phyloP scores from a whole-genome alignment of 2,888 invertebrate genomes.

The Harpalus rubripes region DNA sequence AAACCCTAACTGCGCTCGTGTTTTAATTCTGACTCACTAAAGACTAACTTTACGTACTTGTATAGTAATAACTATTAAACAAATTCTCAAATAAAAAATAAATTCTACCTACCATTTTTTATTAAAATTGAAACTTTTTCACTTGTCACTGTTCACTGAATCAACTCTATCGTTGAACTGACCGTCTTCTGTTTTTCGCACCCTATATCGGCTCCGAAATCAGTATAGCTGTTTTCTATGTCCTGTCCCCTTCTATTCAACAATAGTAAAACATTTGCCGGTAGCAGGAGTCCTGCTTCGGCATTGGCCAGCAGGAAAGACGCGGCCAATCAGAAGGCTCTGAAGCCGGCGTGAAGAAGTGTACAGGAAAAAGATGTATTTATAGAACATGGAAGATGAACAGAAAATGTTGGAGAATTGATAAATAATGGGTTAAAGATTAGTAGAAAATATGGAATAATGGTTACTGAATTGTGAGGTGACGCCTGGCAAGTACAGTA shows the following conservation, averaged over 20 bases:
- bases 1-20: no score
- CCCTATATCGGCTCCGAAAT: conserved; percentile 71
- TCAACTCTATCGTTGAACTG: neutral
- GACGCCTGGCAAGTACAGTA: neutral
- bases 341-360: conserved; percentile 72
- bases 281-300: conserved; percentile 53
- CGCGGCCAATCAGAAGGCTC: conserved; percentile 68
- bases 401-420: neutral
- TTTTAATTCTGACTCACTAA: no score
- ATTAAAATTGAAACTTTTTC: neutral
- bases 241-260: conserved; percentile 70
- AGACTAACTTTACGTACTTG: no score
- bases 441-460: no score
- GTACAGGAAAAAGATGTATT: conserved; percentile 69
- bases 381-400: conserved; percentile 70
- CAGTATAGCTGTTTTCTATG: conserved; percentile 75
- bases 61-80: no score
- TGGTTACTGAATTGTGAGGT: no score
- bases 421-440: neutral
- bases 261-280: conserved; percentile 69
- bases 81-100: no score
- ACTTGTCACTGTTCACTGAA: no score
- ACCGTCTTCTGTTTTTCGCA: neutral
- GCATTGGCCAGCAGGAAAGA: conserved; percentile 70
- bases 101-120: conserved; percentile 36